Percentiles rank a stretch among this genome's conserved stretches.
These are phyloP conservation scores for Gephyroberyx darwinii DNA, from an alignment of 2,797 vertebrate genomes.

Conservation along the genomic window DNA sequence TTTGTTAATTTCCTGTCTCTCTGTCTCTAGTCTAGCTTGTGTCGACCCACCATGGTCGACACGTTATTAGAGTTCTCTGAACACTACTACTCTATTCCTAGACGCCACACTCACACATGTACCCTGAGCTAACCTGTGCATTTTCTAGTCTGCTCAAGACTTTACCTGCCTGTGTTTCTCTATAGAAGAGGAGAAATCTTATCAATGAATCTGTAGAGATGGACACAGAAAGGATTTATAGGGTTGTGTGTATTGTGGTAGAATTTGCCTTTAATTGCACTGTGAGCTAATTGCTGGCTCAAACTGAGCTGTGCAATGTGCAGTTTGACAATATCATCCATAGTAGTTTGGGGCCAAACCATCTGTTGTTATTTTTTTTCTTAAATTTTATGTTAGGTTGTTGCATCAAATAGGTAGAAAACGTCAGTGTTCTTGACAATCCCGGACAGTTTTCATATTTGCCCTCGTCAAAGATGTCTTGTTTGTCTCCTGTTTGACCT, in stretches of 20 bases:
- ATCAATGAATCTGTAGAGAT: not conserved
- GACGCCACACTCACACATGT: not conserved
- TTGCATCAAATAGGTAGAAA: not conserved
- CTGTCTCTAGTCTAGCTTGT: not conserved
- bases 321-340: conserved; percentile 13
- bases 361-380: conserved; percentile 8
- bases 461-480: not conserved
- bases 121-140: conserved; percentile 5
- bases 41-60: too few relatives aligned
- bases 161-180: conserved; percentile 20
- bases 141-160: conserved; percentile 12
- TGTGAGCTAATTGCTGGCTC: conserved; percentile 24
- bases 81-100: not conserved
- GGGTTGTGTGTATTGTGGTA: conserved; percentile 21
- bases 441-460: not conserved
- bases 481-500: not conserved
- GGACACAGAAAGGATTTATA: conserved; percentile 4
- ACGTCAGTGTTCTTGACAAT: not conserved
- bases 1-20: not conserved
- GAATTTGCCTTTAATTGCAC: conserved; percentile 42
- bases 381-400: not conserved
- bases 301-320: conserved; percentile 1
- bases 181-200: conserved; percentile 23
- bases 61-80: too few relatives aligned
- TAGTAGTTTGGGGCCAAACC: not conserved